Evolutionary conservation across 2,888 invertebrate species (phyloP), one percentile per base, ranked within the genome.

Genomic region (Hydrotaea cyrtoneurina): DNA sequence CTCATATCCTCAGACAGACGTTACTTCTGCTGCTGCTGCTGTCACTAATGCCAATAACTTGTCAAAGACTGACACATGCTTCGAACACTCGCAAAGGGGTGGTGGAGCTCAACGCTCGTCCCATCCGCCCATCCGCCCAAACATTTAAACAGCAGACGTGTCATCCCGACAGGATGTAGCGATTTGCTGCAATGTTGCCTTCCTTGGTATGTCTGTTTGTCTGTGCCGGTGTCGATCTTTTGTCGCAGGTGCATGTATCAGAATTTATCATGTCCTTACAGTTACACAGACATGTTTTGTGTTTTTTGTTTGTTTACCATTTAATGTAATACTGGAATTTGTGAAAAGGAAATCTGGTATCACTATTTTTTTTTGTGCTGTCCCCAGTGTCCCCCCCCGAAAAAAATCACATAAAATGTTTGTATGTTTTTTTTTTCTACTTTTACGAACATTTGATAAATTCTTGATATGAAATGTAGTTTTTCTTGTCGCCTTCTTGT

Each of bases 31-130:
- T 71, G 50, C 10, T 43, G 39, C 43, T 66, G 23, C 31, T 71
- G 50, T 17, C 64, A 17, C 72, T 57, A 66, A 72, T 81, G 77
- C 31, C 81, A 76, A 80, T 80, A 80, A 76, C 76, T 76, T 81
- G 76, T 81, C 76, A 76, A 72, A 77, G 50, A n/a, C 59, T 75
- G 31, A 10, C 36, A 69, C 36, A 59, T 59, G 75, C 50, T 31
- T 43, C 2, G 31, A 57, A 13, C 57, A 75, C 2, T 31, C 7
- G 2, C 31, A 2, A n/a, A n/a, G n/a, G n/a, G n/a, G n/a, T n/a
- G n/a, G n/a, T n/a, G n/a, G n/a, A n/a, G n/a, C n/a, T n/a, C n/a
- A n/a, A n/a, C n/a, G n/a, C n/a, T n/a, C n/a, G n/a, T n/a, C n/a
- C n/a, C n/a, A n/a, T n/a, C n/a, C n/a, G n/a, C n/a, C n/a, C n/a